phyloP scores from a whole-genome alignment of 92 coral and sea anemone genomes.

The Epizoanthus rinbou region DNA sequence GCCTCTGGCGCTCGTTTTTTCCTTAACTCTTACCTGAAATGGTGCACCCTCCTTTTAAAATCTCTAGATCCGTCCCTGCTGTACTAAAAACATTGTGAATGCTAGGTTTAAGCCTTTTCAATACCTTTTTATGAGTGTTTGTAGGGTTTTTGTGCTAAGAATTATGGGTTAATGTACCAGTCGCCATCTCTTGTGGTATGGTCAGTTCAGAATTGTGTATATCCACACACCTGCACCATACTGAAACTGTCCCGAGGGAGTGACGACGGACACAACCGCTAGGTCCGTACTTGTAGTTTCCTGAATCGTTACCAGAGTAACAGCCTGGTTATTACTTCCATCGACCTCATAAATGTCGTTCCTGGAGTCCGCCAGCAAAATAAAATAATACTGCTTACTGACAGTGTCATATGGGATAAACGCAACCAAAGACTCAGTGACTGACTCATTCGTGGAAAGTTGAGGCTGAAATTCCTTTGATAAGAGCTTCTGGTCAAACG shows the following conservation, averaged over 20 bases:
- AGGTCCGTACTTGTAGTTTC: slow-evolving; percentile 66
- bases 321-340: slow-evolving; percentile 70
- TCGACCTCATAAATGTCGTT: slow-evolving; percentile 59
- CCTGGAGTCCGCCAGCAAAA: slow-evolving; percentile 66
- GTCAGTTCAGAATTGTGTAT: background rate
- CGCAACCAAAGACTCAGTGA: slow-evolving; percentile 39
- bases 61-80: too few relatives aligned
- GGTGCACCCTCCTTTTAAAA: too few relatives aligned
- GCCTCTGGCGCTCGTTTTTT: too few relatives aligned
- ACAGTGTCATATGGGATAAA: slow-evolving; percentile 78
- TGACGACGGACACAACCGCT: slow-evolving; percentile 65
- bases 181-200: too few relatives aligned
- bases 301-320: slow-evolving; percentile 53
- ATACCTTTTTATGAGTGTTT: too few relatives aligned
- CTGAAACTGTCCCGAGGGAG: slow-evolving; percentile 45
- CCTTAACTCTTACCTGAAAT: too few relatives aligned
- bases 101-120: too few relatives aligned
- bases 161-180: too few relatives aligned
- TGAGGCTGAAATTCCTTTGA: slow-evolving; percentile 30
- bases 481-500: slow-evolving; percentile 66
- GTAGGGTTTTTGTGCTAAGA: too few relatives aligned
- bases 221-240: slow-evolving; percentile 59
- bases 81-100: too few relatives aligned
- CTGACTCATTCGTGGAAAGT: slow-evolving; percentile 48
- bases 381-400: slow-evolving; percentile 67